Conservation (phyloP, 2,797 vertebrate genomes). For the Nyctibius grandis region DNA sequence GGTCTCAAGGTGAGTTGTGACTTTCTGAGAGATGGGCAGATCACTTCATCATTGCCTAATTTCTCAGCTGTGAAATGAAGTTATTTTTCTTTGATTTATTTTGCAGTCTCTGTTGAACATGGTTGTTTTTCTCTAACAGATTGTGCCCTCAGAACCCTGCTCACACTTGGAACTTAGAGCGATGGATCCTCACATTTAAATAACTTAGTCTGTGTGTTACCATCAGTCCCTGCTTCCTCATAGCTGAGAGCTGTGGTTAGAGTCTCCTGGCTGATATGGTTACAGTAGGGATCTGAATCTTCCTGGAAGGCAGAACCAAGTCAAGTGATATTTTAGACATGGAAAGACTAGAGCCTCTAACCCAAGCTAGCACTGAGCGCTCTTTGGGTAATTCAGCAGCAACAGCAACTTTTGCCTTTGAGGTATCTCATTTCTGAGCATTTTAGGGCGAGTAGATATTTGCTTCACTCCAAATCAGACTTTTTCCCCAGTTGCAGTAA, state of each 20-base stretch:
- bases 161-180: background rate
- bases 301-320: background rate
- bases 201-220: background rate
- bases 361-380: background rate
- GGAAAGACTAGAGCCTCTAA: background rate
- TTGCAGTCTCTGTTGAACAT: background rate
- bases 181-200: background rate
- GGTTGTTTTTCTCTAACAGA: background rate
- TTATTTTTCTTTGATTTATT: background rate
- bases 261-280: background rate
- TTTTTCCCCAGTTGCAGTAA: background rate
- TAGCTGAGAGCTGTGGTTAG: background rate
- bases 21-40: background rate
- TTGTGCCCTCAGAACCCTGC: background rate
- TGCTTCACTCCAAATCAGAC: background rate
- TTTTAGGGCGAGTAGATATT: background rate
- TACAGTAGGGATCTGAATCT: background rate
- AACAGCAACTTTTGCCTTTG: background rate
- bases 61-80: background rate
- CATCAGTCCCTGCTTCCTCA: background rate
- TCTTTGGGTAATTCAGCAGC: background rate
- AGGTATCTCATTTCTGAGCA: background rate
- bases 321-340: background rate
- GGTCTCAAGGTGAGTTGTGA: background rate
- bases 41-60: background rate